A percentile compares a stretch with the other conserved stretches of the same genome.
Evolutionary conservation across 2,797 vertebrate genomes (phyloP).

Genomic region (Hypotaenidia philippensis): DNA sequence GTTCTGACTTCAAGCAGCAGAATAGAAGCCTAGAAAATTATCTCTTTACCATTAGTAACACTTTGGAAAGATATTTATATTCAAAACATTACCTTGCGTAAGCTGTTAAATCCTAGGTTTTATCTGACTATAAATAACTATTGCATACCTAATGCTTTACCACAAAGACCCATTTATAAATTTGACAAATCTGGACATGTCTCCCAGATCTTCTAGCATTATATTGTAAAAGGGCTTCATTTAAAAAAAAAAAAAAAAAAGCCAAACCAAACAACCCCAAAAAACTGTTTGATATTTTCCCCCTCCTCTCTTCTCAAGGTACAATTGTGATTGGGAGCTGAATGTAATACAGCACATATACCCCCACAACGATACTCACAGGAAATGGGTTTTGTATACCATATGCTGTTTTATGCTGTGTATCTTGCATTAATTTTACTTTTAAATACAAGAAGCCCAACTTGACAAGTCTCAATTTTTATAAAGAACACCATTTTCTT

Average conservation of each 20-base stretch:
- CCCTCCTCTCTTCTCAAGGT: conserved; percentile 68
- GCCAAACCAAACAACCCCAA: conserved; percentile 23
- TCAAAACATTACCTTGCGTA: conserved; percentile 99
- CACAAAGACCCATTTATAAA: conserved; percentile 67
- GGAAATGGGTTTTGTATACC: conserved; percentile 76
- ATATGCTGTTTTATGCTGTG: conserved; percentile 79
- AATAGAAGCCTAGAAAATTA: conserved; percentile 99
- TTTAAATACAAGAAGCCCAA: conserved; percentile 82
- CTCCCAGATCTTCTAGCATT: conserved; percentile 69
- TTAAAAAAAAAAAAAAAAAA: conserved; percentile 1
- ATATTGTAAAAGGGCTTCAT: conserved; percentile 81
- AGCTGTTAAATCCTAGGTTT: conserved; percentile 82
- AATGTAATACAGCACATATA: conserved; percentile 76
- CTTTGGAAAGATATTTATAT: conserved; percentile 99
- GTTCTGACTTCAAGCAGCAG: conserved; percentile 99
- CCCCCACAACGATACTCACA: conserved; percentile 78
- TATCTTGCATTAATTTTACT: conserved; percentile 69
- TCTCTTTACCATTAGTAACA: conserved; percentile 99
- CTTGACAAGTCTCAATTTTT: no score
- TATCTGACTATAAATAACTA: conserved; percentile 82
- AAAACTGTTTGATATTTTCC: conserved; percentile 35
- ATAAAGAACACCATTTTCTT: conserved; percentile 66
- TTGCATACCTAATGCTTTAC: conserved; percentile 67
- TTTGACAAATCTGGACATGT: conserved; percentile 75
- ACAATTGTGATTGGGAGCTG: conserved; percentile 72